phyloP scores from a whole-genome alignment of 2,113 vertebrate species.

The Athene noctua region DNA sequence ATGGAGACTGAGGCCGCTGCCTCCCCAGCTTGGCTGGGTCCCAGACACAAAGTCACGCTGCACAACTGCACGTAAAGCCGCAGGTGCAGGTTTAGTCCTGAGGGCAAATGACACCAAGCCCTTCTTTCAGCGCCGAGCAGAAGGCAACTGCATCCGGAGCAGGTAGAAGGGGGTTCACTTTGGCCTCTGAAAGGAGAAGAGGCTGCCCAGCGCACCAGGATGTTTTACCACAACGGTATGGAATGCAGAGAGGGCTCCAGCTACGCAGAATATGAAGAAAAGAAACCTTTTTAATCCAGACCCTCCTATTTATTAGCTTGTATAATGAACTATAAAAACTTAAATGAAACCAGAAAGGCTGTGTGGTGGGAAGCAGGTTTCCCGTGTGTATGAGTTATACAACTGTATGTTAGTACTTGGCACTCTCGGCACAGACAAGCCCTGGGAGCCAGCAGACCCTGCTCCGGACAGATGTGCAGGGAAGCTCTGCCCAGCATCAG shows the following conservation, averaged over 20 bases:
- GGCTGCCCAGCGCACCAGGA: fast-evolving
- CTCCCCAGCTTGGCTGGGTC: background rate
- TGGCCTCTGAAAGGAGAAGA: background rate
- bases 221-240: background rate
- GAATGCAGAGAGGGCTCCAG: background rate
- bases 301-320: background rate
- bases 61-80: fast-evolving
- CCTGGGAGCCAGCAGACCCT: background rate
- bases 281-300: background rate
- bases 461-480: background rate
- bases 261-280: background rate
- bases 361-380: background rate
- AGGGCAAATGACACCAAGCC: background rate
- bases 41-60: background rate
- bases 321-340: conserved; percentile 28
- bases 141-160: fast-evolving
- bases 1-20: background rate
- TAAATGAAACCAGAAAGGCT: conserved; percentile 1
- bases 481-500: background rate
- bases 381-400: background rate
- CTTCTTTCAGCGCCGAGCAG: background rate
- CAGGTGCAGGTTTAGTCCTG: background rate
- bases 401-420: background rate
- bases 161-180: background rate
- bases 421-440: background rate